phyloP scores from a whole-genome alignment of 1,140 invertebrate species.

The Hylaeus volcanicus region DNA sequence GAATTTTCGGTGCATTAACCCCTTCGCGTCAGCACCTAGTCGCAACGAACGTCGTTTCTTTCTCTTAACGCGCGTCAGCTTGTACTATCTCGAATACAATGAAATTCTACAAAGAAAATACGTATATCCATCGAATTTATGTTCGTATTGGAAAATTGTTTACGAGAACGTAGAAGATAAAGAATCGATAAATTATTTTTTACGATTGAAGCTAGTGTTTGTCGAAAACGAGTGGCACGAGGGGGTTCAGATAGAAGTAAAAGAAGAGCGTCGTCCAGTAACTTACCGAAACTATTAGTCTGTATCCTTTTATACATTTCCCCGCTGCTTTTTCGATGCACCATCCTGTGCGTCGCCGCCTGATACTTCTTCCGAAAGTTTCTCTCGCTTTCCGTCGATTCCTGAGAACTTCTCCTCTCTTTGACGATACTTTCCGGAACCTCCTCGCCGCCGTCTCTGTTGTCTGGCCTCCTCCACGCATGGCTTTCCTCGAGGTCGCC shows the following conservation, averaged over 20 bases:
- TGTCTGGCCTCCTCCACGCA: slow-evolving; percentile 85
- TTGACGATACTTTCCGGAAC: slow-evolving; percentile 70
- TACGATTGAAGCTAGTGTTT: too few relatives aligned
- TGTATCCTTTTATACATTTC: slow-evolving; percentile 94
- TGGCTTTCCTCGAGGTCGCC: slow-evolving; percentile 86
- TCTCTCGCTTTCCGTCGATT: slow-evolving; percentile 92
- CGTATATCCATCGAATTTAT: too few relatives aligned
- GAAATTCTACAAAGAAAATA: too few relatives aligned
- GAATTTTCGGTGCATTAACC: neutral
- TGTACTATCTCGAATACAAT: too few relatives aligned
- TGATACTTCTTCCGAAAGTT: slow-evolving; percentile 93
- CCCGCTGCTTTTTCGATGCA: slow-evolving; percentile 94
- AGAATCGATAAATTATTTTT: too few relatives aligned
- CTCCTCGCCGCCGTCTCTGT: slow-evolving; percentile 76
- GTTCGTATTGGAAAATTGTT: too few relatives aligned
- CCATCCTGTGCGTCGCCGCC: slow-evolving; percentile 92
- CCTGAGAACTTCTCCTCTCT: slow-evolving; percentile 82
- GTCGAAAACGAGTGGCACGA: too few relatives aligned
- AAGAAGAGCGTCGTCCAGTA: neutral
- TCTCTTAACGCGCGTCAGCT: too few relatives aligned
- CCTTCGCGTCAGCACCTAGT: too few relatives aligned
- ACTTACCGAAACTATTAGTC: slow-evolving; percentile 90
- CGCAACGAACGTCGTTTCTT: too few relatives aligned
- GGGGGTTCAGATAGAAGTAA: neutral
- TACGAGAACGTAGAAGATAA: too few relatives aligned